Evolutionary conservation across 1,140 invertebrate species (phyloP).

Genomic region (Diabrotica undecimpunctata): DNA sequence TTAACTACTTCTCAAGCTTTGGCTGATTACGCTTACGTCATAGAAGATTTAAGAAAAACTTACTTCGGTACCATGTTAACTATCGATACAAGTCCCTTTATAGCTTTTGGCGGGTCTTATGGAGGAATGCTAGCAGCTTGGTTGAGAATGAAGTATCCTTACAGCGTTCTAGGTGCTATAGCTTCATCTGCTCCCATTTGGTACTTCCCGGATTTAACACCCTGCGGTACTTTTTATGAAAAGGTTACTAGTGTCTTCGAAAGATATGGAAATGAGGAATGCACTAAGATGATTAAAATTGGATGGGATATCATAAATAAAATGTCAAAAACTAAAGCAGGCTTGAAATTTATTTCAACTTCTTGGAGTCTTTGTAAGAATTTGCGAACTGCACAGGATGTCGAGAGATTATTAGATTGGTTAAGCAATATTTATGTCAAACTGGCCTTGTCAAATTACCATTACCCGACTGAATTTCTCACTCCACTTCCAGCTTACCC

Average conservation of each 20-base stretch:
- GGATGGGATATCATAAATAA: conserved; percentile 71
- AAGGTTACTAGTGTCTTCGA: conserved; percentile 78
- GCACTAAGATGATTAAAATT: conserved; percentile 68
- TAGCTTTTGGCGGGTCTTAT: conserved; percentile 94
- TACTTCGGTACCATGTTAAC: conserved; percentile 33
- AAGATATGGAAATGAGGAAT: conserved; percentile 57
- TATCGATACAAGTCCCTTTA: conserved; percentile 59
- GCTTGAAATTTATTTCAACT: conserved; percentile 63
- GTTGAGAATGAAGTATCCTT: conserved; percentile 95
- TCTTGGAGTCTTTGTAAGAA: conserved; percentile 72
- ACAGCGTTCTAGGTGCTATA: conserved; percentile 80
- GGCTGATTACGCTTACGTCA: conserved; percentile 85
- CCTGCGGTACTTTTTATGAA: conserved; percentile 73
- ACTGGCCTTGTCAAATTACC: conserved; percentile 91
- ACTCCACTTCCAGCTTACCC: conserved; percentile 80
- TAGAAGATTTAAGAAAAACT: conserved; percentile 59
- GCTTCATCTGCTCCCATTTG: conserved; percentile 93
- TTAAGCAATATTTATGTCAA: conserved; percentile 67
- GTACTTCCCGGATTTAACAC: conserved; percentile 77
- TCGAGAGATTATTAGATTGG: conserved; percentile 57
- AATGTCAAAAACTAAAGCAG: conserved; percentile 43
- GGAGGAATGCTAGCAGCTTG: conserved; percentile 96
- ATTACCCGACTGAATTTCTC: conserved; percentile 80
- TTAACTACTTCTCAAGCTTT: conserved; percentile 91
- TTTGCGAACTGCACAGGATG: conserved; percentile 57